Base-by-base conservation (phyloP, 2,888 invertebrate species). In the Cataglyphis albicans region DNA sequence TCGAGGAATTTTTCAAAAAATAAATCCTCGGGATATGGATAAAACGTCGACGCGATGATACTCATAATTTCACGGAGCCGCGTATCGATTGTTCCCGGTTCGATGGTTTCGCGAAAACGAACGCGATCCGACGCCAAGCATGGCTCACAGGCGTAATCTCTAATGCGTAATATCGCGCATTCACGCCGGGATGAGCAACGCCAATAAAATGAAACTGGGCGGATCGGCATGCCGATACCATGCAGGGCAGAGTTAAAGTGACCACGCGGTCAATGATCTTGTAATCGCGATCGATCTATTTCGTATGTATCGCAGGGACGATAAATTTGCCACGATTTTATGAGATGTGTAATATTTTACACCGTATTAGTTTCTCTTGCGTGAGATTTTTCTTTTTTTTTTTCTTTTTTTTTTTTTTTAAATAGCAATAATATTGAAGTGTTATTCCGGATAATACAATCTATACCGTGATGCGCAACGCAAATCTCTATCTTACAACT, bases 91-190 rank as follows among this genome's bases (percentile, higher is more conserved):
- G 84, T 74, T 70, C 64, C 83, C 83, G 84, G 82, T 82, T 32
- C 85, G 87, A 85, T 87, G 88, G 80, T 84, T 82, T 74, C 61
- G 78, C 76, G 88, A 84, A 80, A 87, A 87, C 86, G 88, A 86
- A 87, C 84, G 84, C 84, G 61, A 80, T 80, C 63, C 86, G 82
- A 63, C 76, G 73, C 18, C 70, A 64, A 52, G 70, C 74, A 38
- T 82, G 64, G 84, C 67, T 86, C 83, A 55, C 82, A 72, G 57
- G 64, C 83, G 88, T 89, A 88, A 89, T 89, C 89, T 88, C 90
- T 86, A 90, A 89, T 89, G 90, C 87, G 88, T 89, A 90, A 90
- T 89, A 90, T 89, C 87, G 88, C 63, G 38, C 81, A 82, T 89
- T 89, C 85, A 87, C 90, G 84, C 64, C 82, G 84, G 81, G 83